phyloP scores from a whole-genome alignment of 2,113 vertebrate genomes.

The Tragelaphus strepsiceros region DNA sequence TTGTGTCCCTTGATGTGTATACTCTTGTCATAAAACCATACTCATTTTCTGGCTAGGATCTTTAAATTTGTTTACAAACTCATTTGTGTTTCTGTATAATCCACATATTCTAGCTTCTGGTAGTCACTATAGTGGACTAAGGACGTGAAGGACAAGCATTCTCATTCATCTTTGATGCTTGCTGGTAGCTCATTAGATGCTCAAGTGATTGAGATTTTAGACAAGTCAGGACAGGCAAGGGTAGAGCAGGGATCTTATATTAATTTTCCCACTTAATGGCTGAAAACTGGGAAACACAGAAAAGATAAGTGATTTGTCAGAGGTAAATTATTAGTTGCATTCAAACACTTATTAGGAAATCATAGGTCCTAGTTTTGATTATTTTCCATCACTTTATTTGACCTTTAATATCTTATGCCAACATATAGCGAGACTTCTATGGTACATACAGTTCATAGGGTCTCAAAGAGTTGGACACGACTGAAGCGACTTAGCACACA shows the following conservation, averaged over 20 bases:
- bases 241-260: neutral
- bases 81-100: neutral
- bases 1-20: conserved; percentile 14
- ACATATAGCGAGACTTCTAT: neutral
- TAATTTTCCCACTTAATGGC: neutral
- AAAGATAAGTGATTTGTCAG: neutral
- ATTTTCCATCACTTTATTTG: neutral
- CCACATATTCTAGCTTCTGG: neutral
- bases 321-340: neutral
- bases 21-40: neutral
- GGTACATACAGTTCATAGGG: neutral
- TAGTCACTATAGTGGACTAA: neutral
- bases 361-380: neutral
- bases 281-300: neutral
- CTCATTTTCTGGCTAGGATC: neutral
- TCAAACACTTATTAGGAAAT: conserved; percentile 6
- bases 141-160: neutral
- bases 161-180: neutral
- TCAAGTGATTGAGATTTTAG: neutral
- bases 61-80: conserved; percentile 26
- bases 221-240: neutral
- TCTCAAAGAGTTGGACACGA: neutral
- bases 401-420: neutral
- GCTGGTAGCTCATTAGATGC: neutral
- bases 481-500: neutral